phyloP scores from a whole-genome alignment of 1,140 invertebrate species.

The Aphidius gifuensis region DNA sequence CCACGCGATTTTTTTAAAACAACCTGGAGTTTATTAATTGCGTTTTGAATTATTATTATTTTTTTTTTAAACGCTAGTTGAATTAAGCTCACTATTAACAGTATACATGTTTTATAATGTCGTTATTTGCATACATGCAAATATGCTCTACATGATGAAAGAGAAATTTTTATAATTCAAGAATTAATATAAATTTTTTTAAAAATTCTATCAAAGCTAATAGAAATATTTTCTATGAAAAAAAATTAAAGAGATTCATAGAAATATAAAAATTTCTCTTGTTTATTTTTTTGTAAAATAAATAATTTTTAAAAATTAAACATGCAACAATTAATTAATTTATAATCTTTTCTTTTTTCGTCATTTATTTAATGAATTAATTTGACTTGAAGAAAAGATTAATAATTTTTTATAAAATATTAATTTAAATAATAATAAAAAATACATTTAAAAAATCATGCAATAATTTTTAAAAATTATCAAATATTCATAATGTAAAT shows the following conservation, averaged over 20 bases:
- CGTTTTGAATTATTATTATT: conserved; percentile 17
- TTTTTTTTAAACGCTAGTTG: conserved; percentile 23
- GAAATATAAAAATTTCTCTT: conserved; percentile 13
- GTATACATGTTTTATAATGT: conserved; percentile 42
- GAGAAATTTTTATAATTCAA: conserved; percentile 34
- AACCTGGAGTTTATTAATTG: conserved; percentile 13
- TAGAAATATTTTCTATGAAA: too few species aligned
- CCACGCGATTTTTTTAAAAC: conserved; percentile 2
- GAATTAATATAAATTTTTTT: background rate
- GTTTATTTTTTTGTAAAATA: background rate
- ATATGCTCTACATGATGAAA: conserved; percentile 35
- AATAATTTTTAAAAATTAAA: conserved; percentile 8
- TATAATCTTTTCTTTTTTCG: background rate
- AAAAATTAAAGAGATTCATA: too few species aligned
- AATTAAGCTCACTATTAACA: conserved; percentile 58
- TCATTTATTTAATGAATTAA: background rate
- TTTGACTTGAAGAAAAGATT: background rate
- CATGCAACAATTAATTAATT: conserved; percentile 18
- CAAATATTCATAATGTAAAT: too few species aligned
- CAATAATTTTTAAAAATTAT: too few species aligned
- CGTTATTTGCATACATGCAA: conserved; percentile 42
- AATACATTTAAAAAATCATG: too few species aligned
- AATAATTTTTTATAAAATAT: conserved; percentile 19
- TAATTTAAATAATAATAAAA: conserved; percentile 10
- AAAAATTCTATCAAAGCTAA: background rate